Evolutionary conservation across 2,797 vertebrate genomes (phyloP).

Genomic region (Poecilia velifera): DNA sequence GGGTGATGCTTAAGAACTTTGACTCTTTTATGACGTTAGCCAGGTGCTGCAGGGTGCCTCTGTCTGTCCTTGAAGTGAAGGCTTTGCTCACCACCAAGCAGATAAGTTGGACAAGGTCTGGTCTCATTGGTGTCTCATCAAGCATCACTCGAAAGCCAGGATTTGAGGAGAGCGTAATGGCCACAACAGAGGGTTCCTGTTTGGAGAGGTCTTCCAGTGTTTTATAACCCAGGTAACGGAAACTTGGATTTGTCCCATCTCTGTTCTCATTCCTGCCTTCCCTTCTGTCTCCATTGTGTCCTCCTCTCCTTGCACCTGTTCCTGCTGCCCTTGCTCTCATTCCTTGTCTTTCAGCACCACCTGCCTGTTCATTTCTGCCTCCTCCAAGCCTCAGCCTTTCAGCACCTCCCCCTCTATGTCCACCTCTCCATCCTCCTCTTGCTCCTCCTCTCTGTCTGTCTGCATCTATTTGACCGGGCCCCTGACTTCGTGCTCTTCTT

Average conservation of each 20-base stretch:
- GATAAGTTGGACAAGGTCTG: constrained; percentile 83
- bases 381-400: constrained; percentile 9
- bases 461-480: not conserved
- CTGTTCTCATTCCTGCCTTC: constrained; percentile 23
- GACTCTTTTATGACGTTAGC: constrained; percentile 87
- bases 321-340: not conserved
- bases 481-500: constrained; percentile 2
- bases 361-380: constrained; percentile 7
- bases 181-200: constrained; percentile 86
- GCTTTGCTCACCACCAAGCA: constrained; percentile 87
- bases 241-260: constrained; percentile 32
- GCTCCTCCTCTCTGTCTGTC: constrained; percentile 4
- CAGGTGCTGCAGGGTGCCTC: constrained; percentile 84
- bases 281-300: constrained; percentile 10
- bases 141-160: constrained; percentile 78
- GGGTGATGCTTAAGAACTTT: constrained; percentile 81
- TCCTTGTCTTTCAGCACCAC: constrained; percentile 5
- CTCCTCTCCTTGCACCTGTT: constrained; percentile 18
- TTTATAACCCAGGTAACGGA: constrained; percentile 80
- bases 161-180: constrained; percentile 84
- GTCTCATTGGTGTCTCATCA: constrained; percentile 75
- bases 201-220: constrained; percentile 82
- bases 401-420: constrained; percentile 6
- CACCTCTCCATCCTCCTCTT: not conserved
- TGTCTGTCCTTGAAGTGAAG: constrained; percentile 82